phyloP scores from a whole-genome alignment of 2,888 invertebrate genomes.

The Anthrax anthrax region DNA sequence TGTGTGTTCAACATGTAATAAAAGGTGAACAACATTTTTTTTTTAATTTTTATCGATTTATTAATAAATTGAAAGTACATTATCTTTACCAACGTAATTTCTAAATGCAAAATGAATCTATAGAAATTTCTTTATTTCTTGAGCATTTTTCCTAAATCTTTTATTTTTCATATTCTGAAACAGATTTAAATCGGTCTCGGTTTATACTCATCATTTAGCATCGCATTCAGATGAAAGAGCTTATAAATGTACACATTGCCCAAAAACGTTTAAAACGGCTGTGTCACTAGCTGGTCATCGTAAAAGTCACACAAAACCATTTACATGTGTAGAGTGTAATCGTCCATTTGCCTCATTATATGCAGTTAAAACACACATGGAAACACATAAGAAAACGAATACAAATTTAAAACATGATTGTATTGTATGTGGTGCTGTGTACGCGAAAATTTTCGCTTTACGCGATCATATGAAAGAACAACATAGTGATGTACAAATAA shows the following conservation, averaged over 20 bases:
- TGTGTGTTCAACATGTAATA: conserved; percentile 54
- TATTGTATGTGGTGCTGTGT: conserved; percentile 57
- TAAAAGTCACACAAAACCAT: conserved; percentile 69
- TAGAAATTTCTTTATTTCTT: too few species aligned
- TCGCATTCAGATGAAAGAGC: conserved; percentile 63
- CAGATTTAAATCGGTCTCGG: conserved; percentile 65
- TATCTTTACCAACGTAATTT: not conserved
- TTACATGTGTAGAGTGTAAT: conserved; percentile 60
- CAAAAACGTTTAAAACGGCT: conserved; percentile 65
- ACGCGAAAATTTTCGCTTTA: conserved; percentile 59
- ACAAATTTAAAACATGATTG: conserved; percentile 53
- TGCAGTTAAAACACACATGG: conserved; percentile 61
- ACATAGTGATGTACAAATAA: conserved; percentile 31
- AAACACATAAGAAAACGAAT: conserved; percentile 54
- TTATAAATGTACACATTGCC: conserved; percentile 61
- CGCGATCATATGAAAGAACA: conserved; percentile 56
- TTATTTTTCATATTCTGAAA: conserved; percentile 1
- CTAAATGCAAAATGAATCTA: too few species aligned
- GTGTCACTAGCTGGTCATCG: conserved; percentile 68
- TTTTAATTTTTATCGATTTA: too few species aligned
- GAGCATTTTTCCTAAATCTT: too few species aligned
- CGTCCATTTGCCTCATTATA: conserved; percentile 66
- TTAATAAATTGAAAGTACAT: not conserved
- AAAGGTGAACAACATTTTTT: conserved; percentile 30
- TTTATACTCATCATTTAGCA: conserved; percentile 60